Evolutionary conservation across 1,140 invertebrate species (phyloP), one percentile per base, ranked within the genome.

Genomic region (Probaryconus sp.): DNA sequence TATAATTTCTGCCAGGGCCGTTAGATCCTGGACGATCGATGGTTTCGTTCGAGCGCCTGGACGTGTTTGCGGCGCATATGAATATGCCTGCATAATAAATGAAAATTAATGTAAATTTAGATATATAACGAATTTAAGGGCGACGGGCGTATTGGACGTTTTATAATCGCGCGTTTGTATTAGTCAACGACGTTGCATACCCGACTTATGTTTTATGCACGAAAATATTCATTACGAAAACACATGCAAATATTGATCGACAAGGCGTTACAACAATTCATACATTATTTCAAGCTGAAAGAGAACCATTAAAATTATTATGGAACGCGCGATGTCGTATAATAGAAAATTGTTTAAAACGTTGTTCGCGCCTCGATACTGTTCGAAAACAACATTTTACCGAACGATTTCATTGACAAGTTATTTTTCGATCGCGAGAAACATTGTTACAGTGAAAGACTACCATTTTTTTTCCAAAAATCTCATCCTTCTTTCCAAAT

Each of bases 1-100:
- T 72, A 79, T 79, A 80, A 81, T 81, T 79, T 77, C 43, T 70
- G 60, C 35, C 24, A n/a, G 28, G 55, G 35, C 45, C 70, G 33
- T 35, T 51, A 50, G 47, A 65, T 63, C 3, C 56, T 51, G 47
- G 53, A 13, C 53, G 72, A 68, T 75, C 78, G 76, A 72, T 75
- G 72, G 42, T 53, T 73, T 43, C 53, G 38, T 35, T 53, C 53
- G 40, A 61, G 51, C 76, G 30, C 40, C 56, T 61, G 40, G 63
- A 61, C 56, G 56, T 58, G 45, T 73, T 67, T 58, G 40, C 26
- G 30, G 30, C 28, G 13, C 48, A 47, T 47, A 74, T 63, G 63
- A 67, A 63, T 73, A 67, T 63, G 61, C 26, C 17, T 73, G 61
- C 61, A 67, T 67, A 48, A 67, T 73, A 61, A 61, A 73, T 73